Base-by-base conservation (phyloP, 2,888 invertebrate genomes). In the Clunio marinus region DNA sequence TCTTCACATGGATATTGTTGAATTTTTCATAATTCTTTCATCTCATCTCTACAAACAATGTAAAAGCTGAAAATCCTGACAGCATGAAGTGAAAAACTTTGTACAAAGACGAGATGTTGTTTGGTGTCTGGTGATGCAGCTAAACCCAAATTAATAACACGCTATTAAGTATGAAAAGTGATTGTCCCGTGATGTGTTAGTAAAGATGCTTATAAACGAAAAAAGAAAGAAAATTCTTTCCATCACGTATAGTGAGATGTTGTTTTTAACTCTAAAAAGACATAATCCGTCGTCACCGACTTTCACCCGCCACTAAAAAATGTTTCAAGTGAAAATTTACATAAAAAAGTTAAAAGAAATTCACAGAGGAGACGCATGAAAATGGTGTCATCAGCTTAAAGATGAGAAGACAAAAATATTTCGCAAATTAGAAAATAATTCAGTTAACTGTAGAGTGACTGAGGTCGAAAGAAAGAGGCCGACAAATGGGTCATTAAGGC, bases 81-180 rank as follows among this genome's bases (percentile, higher is more conserved):
- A 4, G 32, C n/a, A 32, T 8, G 7, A 20, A 35, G 41, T 20
- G 60, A 37, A 17, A n/a, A 62, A 25, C 15, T 24, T 22, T n/a
- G 58, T 22, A 58, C 15, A 41, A 8, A 20, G 17, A 60, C 41
- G 62, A 41, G 13, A n/a, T 41, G 37, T 24, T 37, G 51, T 51
- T 17, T 51, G n/a, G 20, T 45, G 63, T 63, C 63, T 63, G 63
- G 63, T 46, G 46, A 63, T 27, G 63, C 28, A 46, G 63, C 46
- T 63, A 63, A n/a, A 63, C 63, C 45, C 45, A 63, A 63, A 63
- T 63, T 63, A 63, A 63, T 63, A 63, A 63, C 63, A 45, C 28
- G 63, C 17, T 63, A 27, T 46, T 25, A 45, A 24, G 27, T 4
- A 8, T 8, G 57, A 63, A 25, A 24, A 25, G 20, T n/a, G n/a